These are phyloP conservation scores for Thalassaphorura encarpata DNA, from an alignment of 1,140 invertebrate species.

Conservation along the genomic window DNA sequence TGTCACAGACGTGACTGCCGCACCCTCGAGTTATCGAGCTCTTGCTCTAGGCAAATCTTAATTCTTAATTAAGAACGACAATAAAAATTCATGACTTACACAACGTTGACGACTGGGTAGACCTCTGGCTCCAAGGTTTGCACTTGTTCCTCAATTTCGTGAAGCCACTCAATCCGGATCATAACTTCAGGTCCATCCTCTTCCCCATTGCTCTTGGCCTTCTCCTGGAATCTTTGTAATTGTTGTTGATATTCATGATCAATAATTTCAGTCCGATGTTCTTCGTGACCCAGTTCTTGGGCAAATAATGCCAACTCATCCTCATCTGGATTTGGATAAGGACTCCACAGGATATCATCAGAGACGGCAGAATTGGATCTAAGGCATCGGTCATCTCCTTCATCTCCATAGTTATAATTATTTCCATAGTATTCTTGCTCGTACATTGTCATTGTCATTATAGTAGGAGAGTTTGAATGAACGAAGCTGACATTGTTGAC, in stretches of 20 bases:
- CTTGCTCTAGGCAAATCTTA: too few relatives aligned
- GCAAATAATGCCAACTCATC: conserved; percentile 2
- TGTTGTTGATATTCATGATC: too few relatives aligned
- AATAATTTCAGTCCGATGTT: not conserved
- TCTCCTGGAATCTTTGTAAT: too few relatives aligned
- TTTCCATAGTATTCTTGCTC: not conserved
- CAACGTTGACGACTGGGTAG: too few relatives aligned
- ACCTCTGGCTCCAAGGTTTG: too few relatives aligned
- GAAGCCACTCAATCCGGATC: conserved; percentile 11
- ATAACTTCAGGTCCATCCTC: not conserved
- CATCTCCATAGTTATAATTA: not conserved
- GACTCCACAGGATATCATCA: not conserved
- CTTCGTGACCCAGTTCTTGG: not conserved
- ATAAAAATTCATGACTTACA: too few relatives aligned
- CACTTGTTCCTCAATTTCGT: conserved; percentile 12
- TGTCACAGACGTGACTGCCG: too few relatives aligned
- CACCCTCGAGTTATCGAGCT: too few relatives aligned
- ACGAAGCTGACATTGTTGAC: not conserved
- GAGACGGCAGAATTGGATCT: not conserved
- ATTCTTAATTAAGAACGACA: too few relatives aligned
- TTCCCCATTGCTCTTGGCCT: not conserved
- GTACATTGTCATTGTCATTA: not conserved
- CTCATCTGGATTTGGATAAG: not conserved
- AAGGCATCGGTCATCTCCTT: not conserved
- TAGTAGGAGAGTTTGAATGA: not conserved